A percentile compares a stretch with the other conserved stretches of the same genome.
Conservation (phyloP, 92 coral and sea anemone species). For the Epizoanthus illoricatus region DNA sequence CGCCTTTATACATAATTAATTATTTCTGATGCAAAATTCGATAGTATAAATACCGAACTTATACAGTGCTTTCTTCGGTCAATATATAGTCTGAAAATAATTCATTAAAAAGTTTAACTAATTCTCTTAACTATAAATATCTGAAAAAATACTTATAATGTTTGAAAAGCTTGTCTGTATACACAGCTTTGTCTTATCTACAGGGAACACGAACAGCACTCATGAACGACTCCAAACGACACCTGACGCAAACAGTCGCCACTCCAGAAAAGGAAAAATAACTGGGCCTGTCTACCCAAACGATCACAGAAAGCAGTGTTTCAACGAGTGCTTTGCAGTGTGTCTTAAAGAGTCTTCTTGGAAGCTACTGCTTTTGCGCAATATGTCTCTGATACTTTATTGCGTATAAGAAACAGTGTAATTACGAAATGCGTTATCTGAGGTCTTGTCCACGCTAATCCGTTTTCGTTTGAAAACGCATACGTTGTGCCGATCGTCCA, state of each 20-base stretch:
- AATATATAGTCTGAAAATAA: conserved; percentile 81
- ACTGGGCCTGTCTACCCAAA: neutral
- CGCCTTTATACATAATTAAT: conserved; percentile 33
- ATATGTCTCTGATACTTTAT: too few species aligned
- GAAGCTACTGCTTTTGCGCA: too few species aligned
- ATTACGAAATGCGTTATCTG: too few species aligned
- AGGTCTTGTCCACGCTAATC: too few species aligned
- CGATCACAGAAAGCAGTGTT: neutral
- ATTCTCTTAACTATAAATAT: conserved; percentile 81
- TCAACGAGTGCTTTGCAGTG: too few species aligned
- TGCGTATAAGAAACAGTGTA: too few species aligned
- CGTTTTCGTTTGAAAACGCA: too few species aligned
- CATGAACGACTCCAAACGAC: conserved; percentile 4
- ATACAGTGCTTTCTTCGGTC: conserved; percentile 41
- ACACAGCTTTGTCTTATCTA: conserved; percentile 60
- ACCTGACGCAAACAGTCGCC: neutral
- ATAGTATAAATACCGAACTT: conserved; percentile 64
- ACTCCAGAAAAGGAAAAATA: neutral
- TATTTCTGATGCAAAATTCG: conserved; percentile 61
- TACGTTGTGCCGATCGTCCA: too few species aligned
- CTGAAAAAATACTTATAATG: conserved; percentile 79
- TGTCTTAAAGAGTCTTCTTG: too few species aligned
- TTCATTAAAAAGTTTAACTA: conserved; percentile 85
- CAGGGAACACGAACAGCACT: conserved; percentile 34
- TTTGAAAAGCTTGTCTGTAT: conserved; percentile 70